Percentiles rank a stretch among this genome's conserved stretches.
phyloP scores from a whole-genome alignment of 1,140 invertebrate genomes.

The Caenorhabditis inopinata region DNA sequence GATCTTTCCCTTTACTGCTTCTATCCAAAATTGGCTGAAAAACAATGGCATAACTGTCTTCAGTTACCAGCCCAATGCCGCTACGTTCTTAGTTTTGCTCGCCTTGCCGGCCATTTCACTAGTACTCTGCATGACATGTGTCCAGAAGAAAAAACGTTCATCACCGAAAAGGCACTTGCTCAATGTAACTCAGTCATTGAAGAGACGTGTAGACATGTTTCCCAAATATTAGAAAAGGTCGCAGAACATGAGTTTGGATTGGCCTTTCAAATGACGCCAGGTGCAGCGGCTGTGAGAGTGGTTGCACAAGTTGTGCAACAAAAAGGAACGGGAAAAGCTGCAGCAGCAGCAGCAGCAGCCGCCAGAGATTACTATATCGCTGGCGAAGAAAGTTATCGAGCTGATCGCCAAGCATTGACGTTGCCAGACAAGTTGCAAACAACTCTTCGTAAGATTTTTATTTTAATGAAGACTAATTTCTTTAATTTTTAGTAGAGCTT shows the following conservation, averaged over 20 bases:
- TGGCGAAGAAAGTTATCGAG: constrained; percentile 49
- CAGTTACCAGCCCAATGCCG: constrained; percentile 61
- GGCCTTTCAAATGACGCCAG: constrained; percentile 86
- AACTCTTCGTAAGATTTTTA: constrained; percentile 73
- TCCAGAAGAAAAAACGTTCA: constrained; percentile 81
- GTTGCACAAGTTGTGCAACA: constrained; percentile 23
- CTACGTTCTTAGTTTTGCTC: constrained; percentile 93
- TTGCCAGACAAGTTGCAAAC: constrained; percentile 87
- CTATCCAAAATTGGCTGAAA: constrained; percentile 58
- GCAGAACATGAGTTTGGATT: constrained; percentile 96
- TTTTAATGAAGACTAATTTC: background rate
- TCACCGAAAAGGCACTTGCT: constrained; percentile 55
- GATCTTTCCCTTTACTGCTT: constrained; percentile 90
- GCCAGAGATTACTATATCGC: constrained; percentile 2
- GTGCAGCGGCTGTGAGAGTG: constrained; percentile 17
- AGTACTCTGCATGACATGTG: constrained; percentile 95
- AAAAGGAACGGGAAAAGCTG: constrained; percentile 23
- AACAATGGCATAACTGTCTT: constrained; percentile 53
- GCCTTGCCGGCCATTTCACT: constrained; percentile 96
- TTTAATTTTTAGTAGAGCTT: constrained; percentile 76
- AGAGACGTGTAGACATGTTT: constrained; percentile 70
- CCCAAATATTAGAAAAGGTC: constrained; percentile 73
- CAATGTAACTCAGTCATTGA: constrained; percentile 83
- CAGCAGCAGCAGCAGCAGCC: background rate
- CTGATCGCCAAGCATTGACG: constrained; percentile 45